Base-by-base conservation (phyloP, 2,888 invertebrate genomes). In the Athetis lepigone region DNA sequence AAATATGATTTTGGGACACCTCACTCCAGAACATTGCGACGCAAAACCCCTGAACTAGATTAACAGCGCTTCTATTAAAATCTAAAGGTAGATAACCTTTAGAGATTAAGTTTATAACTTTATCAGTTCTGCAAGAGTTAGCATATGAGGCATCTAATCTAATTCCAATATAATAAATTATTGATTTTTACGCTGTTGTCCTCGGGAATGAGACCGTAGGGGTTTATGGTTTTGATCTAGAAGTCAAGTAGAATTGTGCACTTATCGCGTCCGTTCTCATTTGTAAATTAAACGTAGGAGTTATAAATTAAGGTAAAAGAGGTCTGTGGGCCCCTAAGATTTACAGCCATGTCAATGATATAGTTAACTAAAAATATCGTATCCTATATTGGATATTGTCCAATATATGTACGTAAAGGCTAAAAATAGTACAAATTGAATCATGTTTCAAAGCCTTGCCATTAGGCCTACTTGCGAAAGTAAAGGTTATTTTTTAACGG, bases 71-170 rank as follows among this genome's bases (percentile, higher is more conserved):
- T 18, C 11, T 18, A 29, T 63, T 27, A 7, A 39, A 37, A 37
- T n/a, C 6, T 2, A 42, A 58, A 61, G 60, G 51, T 62, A 49
- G 25, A 50, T 36, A 65, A 50, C 61, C 52, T 59, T 21, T 55
- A 0, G 0, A 42, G 37, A 29, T 52, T 18, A 43, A 19, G 7
- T 40, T 55, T 59, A 27, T 27, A 25, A 6, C 33, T 23, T 56
- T 56, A 62, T 70, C 75, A 62, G 63, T 64, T 58, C 51, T 36
- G 58, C 58, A 43, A 61, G 33, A 40, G 37, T 59, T 43, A 61
- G 9, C 58, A 71, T 56, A 49, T 45, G 46, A 51, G 55, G 7
- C 56, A 23, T 46, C 57, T 52, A 51, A 78, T 78, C 71, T 63
- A 43, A 47, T 23, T 25, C 21, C n/a, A 52, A 42, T 46, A 23